Evolutionary conservation across 2,888 invertebrate species (phyloP).

Genomic region (Phanerotoma sp.): DNA sequence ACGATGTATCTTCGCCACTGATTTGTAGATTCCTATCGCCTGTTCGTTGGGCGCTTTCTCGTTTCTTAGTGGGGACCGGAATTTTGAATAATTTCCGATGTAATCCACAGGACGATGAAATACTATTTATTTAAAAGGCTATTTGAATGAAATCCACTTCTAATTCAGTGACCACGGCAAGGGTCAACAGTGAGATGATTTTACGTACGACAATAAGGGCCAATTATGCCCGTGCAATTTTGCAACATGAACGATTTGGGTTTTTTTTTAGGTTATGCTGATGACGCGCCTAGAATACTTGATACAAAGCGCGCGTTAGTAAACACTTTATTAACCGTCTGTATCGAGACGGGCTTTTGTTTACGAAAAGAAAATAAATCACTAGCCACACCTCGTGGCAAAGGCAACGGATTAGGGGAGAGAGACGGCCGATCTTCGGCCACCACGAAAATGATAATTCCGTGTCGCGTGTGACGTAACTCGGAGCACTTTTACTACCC

Average conservation of each 20-base stretch:
- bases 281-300: constrained; percentile 18
- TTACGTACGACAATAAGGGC: constrained; percentile 11
- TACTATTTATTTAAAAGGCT: neutral
- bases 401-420: neutral
- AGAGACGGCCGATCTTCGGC: neutral
- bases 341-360: constrained; percentile 9
- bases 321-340: constrained; percentile 5
- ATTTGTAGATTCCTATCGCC: constrained; percentile 58
- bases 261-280: constrained; percentile 31
- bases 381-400: constrained; percentile 2
- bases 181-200: neutral
- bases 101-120: constrained; percentile 17
- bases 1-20: constrained; percentile 49
- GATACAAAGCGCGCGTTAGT: constrained; percentile 8
- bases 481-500: constrained; percentile 4
- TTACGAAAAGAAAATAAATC: constrained; percentile 10
- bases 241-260: constrained; percentile 20
- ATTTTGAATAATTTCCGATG: constrained; percentile 65
- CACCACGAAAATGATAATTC: constrained; percentile 15
- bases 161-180: neutral
- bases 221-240: constrained; percentile 11
- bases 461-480: constrained; percentile 17
- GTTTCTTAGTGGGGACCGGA: constrained; percentile 83
- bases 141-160: neutral
- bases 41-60: constrained; percentile 76